Percentiles rank a stretch among this genome's conserved stretches.
Conservation (phyloP, 2,797 vertebrate genomes). For the Phalloptychus januarius region DNA sequence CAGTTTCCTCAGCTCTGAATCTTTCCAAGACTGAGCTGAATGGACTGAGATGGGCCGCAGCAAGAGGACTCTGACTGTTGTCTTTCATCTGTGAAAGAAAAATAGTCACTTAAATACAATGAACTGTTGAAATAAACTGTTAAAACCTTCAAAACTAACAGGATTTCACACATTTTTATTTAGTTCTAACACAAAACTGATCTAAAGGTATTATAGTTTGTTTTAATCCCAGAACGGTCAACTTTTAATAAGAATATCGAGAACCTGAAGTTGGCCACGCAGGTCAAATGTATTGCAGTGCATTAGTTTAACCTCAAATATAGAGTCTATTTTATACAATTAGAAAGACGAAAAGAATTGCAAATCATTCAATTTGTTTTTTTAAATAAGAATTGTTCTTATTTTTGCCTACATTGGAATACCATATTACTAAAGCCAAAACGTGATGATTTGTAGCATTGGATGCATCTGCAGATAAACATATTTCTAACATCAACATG, state of each 20-base stretch:
- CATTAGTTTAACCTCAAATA: background rate
- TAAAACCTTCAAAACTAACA: background rate
- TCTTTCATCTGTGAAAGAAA: constrained; percentile 42
- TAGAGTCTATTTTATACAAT: background rate
- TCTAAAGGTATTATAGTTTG: background rate
- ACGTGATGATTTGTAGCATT: no score
- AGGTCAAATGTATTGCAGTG: background rate
- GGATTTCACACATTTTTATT: background rate
- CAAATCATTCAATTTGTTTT: no score
- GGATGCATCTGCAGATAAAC: no score
- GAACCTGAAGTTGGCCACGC: background rate
- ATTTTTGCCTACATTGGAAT: no score
- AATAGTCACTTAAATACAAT: background rate
- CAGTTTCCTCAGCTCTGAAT: constrained; percentile 19
- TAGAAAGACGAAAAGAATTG: background rate
- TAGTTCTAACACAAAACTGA: background rate
- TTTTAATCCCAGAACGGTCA: background rate
- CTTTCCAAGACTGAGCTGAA: constrained; percentile 11
- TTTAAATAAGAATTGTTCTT: background rate
- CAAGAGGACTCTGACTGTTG: constrained; percentile 29
- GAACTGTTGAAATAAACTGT: background rate
- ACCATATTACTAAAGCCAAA: no score
- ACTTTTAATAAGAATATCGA: background rate
- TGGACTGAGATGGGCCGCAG: constrained; percentile 11
- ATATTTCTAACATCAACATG: no score